phyloP scores from a whole-genome alignment of 2,888 invertebrate genomes.

The Cosmia trapezina region DNA sequence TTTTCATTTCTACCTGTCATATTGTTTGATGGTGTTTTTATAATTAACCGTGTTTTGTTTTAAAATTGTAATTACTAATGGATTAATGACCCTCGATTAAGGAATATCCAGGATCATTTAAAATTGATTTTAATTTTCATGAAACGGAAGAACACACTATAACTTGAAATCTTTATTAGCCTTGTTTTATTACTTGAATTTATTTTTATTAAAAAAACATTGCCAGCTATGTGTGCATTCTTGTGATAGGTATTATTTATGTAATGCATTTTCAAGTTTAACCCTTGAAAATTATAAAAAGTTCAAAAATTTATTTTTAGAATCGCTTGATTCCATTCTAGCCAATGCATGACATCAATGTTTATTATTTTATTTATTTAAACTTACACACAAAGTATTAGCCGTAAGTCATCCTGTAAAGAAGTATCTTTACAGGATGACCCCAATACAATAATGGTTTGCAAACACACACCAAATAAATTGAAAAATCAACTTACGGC shows the following conservation, averaged over 20 bases:
- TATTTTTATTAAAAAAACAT: background rate
- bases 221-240: background rate
- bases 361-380: too few relatives aligned
- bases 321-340: background rate
- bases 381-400: too few relatives aligned
- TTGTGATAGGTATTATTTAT: background rate
- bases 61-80: background rate
- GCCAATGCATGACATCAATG: background rate
- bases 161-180: background rate
- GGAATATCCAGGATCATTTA: background rate
- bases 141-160: background rate
- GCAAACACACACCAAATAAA: too few relatives aligned
- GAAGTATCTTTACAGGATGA: too few relatives aligned
- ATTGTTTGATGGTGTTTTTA: slow-evolving; percentile 17
- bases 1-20: slow-evolving; percentile 41
- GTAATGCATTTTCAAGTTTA: background rate
- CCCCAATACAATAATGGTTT: too few relatives aligned
- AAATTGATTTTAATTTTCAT: background rate
- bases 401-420: too few relatives aligned
- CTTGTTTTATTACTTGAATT: background rate
- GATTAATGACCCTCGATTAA: background rate
- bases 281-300: background rate
- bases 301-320: background rate
- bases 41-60: background rate
- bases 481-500: too few relatives aligned